Conservation (phyloP, 2,797 vertebrate species). For the Poecilia gillii region DNA sequence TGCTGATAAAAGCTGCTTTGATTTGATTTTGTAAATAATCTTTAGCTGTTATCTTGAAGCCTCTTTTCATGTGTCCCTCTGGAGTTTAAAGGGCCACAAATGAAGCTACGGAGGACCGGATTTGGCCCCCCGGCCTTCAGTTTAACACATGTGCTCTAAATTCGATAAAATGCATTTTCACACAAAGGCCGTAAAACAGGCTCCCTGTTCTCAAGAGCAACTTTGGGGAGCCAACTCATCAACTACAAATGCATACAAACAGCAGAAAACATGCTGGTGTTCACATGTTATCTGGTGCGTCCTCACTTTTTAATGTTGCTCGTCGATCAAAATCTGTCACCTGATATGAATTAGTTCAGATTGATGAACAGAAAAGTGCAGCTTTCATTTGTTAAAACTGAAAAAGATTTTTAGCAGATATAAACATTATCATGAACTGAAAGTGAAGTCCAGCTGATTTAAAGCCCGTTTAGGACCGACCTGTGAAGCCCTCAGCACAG, state of each 20-base stretch:
- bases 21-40: too few species aligned
- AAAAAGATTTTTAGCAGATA: neutral
- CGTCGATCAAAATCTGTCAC: neutral
- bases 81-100: too few species aligned
- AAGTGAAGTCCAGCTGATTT: neutral
- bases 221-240: neutral
- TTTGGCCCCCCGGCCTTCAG: too few species aligned
- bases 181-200: neutral
- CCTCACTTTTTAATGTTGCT: neutral
- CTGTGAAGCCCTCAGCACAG: conserved; percentile 88
- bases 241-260: neutral
- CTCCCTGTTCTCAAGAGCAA: neutral
- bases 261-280: neutral
- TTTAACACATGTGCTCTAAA: neutral
- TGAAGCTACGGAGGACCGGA: too few species aligned
- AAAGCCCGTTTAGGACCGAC: conserved; percentile 63
- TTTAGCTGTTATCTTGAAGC: too few species aligned
- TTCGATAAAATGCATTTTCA: neutral
- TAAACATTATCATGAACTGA: neutral
- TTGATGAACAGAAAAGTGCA: neutral
- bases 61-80: too few species aligned
- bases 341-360: neutral
- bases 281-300: neutral
- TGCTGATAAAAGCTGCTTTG: too few species aligned
- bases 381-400: neutral